Evolutionary conservation across 2,888 invertebrate genomes (phyloP).

Genomic region (Eupeodes luniger): DNA sequence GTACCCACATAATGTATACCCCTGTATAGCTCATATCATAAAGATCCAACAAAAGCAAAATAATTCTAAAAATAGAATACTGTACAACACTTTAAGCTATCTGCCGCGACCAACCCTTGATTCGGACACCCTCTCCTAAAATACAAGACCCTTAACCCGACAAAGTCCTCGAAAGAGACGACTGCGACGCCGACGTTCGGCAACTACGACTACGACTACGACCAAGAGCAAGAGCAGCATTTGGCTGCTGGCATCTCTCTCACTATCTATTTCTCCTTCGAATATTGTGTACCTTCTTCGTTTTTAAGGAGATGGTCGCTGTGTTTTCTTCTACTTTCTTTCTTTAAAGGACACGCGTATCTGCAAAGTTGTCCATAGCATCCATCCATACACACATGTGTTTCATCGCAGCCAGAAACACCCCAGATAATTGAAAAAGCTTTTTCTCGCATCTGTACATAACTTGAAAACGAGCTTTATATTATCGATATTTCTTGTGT

Average conservation of each 20-base stretch:
- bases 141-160: slow-evolving; percentile 33
- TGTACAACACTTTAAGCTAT: slow-evolving; percentile 54
- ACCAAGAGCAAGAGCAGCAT: slow-evolving; percentile 35
- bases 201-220: neutral
- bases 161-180: slow-evolving; percentile 40
- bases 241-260: neutral
- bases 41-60: slow-evolving; percentile 57
- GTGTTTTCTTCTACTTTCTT: slow-evolving; percentile 50
- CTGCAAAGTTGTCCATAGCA: slow-evolving; percentile 34
- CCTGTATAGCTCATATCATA: slow-evolving; percentile 16
- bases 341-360: slow-evolving; percentile 30
- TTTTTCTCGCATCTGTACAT: slow-evolving; percentile 14
- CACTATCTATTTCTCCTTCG: neutral
- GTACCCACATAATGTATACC: too few species aligned
- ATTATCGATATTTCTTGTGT: slow-evolving; percentile 21
- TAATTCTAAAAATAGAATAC: slow-evolving; percentile 69
- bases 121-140: neutral
- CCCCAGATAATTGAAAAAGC: slow-evolving; percentile 26
- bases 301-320: slow-evolving; percentile 27
- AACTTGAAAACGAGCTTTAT: slow-evolving; percentile 46
- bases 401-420: neutral
- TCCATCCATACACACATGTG: slow-evolving; percentile 9
- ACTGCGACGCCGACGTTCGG: neutral
- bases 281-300: slow-evolving; percentile 7
- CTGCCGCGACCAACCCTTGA: slow-evolving; percentile 34